Percentiles rank a stretch among this genome's conserved stretches.
phyloP scores from a whole-genome alignment of 2,113 vertebrate species.

The Sylvietta virens region DNA sequence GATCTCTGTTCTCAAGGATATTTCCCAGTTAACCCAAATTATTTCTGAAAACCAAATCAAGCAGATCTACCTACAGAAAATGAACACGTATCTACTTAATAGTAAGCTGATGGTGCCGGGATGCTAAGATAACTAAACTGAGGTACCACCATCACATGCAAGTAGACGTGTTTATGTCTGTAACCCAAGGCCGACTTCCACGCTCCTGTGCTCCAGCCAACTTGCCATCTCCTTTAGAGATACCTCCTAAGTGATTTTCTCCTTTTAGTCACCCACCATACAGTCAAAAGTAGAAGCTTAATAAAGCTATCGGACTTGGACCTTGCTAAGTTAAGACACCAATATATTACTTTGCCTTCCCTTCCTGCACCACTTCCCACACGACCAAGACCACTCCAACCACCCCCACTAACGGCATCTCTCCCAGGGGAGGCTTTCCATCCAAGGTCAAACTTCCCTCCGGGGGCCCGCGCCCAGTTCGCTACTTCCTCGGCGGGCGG shows the following conservation, averaged over 20 bases:
- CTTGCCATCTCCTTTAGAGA: background rate
- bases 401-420: rapidly evolving
- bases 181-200: background rate
- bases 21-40: background rate
- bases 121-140: background rate
- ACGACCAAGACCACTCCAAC: rapidly evolving
- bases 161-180: rapidly evolving
- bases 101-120: rapidly evolving
- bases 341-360: rapidly evolving
- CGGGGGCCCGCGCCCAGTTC: rapidly evolving
- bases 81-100: rapidly evolving
- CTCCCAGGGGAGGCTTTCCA: background rate
- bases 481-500: rapidly evolving
- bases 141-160: background rate
- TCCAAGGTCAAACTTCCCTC: rapidly evolving
- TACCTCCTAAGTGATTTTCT: rapidly evolving
- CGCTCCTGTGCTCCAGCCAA: background rate
- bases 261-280: background rate
- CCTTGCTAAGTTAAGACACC: background rate
- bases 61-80: background rate
- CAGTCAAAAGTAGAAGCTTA: background rate
- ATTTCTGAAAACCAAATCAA: background rate
- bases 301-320: rapidly evolving
- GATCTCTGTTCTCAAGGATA: background rate
- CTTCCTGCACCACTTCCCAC: background rate